Evolutionary conservation across 2,888 invertebrate species (phyloP).

Genomic region (Acanthoscelides obtectus): DNA sequence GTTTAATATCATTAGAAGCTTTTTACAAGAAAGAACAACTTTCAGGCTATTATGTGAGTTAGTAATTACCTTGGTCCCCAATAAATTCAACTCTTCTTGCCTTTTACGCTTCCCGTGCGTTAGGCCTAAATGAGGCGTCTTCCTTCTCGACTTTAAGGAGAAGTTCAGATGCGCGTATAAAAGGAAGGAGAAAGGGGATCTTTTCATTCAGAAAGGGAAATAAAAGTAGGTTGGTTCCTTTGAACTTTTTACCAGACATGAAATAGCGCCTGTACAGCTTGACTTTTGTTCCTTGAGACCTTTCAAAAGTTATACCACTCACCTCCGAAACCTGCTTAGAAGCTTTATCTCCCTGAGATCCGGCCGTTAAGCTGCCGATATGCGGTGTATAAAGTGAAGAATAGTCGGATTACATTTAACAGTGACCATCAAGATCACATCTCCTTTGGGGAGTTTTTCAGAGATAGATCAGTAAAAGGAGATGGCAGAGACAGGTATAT

Average conservation of each 20-base stretch:
- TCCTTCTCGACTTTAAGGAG: neutral
- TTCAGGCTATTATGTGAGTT: neutral
- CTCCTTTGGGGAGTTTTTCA: no score
- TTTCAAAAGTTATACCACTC: no score
- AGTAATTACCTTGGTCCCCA: neutral
- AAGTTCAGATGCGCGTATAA: neutral
- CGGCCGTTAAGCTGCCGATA: no score
- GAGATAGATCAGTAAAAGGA: no score
- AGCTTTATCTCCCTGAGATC: no score
- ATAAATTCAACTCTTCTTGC: neutral
- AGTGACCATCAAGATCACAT: no score
- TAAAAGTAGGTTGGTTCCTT: neutral
- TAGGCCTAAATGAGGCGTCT: neutral
- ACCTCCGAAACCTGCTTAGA: no score
- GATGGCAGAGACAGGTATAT: no score
- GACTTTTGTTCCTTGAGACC: no score
- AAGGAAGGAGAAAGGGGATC: neutral
- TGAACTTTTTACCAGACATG: neutral
- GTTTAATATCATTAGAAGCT: neutral
- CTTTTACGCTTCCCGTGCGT: neutral
- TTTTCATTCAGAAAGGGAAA: neutral
- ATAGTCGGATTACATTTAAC: no score
- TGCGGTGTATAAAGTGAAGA: no score
- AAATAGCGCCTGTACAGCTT: no score
- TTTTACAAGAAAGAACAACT: neutral